Evolutionary conservation across 2,888 invertebrate genomes (phyloP).

Genomic region (Temnothorax rugatulus): DNA sequence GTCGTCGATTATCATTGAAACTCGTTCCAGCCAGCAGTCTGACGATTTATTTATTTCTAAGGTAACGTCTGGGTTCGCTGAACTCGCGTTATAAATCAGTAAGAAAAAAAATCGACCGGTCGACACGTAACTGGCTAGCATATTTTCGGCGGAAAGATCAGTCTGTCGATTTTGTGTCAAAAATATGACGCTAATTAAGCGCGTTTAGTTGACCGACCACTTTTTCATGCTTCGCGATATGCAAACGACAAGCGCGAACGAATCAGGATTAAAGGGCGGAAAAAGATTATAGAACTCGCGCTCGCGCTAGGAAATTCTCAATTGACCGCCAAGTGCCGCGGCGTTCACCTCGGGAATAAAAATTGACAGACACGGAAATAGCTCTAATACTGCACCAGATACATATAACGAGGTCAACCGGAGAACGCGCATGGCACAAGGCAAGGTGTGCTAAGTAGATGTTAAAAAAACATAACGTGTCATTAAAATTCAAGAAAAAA

Average conservation of each 20-base stretch:
- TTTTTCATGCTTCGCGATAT: background rate
- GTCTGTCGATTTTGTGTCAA: conserved; percentile 1
- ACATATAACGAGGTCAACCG: conserved; percentile 24
- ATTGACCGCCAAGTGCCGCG: conserved; percentile 10
- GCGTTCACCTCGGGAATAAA: conserved; percentile 28
- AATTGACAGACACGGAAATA: conserved; percentile 39
- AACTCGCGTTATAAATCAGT: conserved; percentile 17
- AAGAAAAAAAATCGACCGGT: conserved; percentile 31
- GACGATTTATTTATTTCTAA: conserved; percentile 39
- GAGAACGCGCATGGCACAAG: background rate
- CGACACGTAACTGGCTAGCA: background rate
- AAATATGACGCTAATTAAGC: conserved; percentile 27
- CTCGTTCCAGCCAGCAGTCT: conserved; percentile 24
- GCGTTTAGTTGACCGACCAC: background rate
- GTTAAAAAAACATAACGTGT: background rate
- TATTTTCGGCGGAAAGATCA: conserved; percentile 20
- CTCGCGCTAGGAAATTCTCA: conserved; percentile 11
- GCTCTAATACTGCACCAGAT: conserved; percentile 10
- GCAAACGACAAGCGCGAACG: background rate
- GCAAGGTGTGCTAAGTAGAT: background rate
- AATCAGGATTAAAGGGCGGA: background rate
- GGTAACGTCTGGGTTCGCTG: conserved; percentile 15
- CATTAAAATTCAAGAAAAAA: background rate
- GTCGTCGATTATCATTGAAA: conserved; percentile 30
- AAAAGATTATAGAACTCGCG: conserved; percentile 9